phyloP scores from a whole-genome alignment of 2,113 vertebrate genomes.

The Cacatua alba region DNA sequence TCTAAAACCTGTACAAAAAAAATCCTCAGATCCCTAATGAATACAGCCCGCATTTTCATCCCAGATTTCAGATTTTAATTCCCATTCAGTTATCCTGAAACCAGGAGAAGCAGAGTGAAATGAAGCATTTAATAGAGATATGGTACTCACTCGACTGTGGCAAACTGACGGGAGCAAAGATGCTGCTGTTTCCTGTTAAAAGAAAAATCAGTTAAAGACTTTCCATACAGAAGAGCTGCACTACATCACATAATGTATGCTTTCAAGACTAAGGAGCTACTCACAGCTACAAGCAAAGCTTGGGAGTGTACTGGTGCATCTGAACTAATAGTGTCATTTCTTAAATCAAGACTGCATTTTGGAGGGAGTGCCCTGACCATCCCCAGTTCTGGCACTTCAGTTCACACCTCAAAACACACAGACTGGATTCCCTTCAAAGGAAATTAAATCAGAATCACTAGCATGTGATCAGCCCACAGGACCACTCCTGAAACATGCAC shows the following conservation, averaged over 20 bases:
- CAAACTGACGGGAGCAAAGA: conserved; percentile 85
- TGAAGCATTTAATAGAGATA: background rate
- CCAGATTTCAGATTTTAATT: background rate
- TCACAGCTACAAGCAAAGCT: background rate
- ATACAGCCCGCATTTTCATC: background rate
- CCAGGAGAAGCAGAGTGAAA: background rate
- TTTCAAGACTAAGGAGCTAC: background rate
- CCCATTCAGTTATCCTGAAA: background rate
- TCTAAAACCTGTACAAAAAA: background rate
- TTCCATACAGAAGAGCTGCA: background rate
- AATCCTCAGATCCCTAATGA: background rate
- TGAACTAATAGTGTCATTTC: background rate
- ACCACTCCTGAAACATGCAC: background rate
- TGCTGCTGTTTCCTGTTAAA: conserved; percentile 84
- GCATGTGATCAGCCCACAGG: background rate
- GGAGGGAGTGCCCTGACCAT: background rate
- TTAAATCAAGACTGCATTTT: background rate
- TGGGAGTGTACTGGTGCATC: background rate
- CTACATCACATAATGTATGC: rapidly evolving
- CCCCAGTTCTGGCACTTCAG: background rate
- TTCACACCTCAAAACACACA: background rate
- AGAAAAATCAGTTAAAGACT: background rate
- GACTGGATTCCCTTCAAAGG: background rate
- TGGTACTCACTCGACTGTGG: conserved; percentile 88
- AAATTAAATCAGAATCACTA: background rate